Conservation (phyloP, 2,888 invertebrate genomes). For the Plebejus argus region DNA sequence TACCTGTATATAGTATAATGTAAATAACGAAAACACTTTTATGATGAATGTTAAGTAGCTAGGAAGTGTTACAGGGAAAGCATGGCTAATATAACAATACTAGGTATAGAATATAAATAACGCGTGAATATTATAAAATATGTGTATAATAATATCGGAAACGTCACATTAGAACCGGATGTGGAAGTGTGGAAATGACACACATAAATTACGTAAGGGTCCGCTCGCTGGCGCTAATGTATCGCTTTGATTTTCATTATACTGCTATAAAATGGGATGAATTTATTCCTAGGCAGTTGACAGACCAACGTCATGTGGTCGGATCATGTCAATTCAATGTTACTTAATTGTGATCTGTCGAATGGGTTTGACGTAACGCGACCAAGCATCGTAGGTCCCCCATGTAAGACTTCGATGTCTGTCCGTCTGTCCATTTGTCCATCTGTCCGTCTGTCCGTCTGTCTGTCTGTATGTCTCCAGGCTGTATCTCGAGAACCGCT, state of each 20-base stretch:
- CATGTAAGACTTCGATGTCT: no score
- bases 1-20: neutral
- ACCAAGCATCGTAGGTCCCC: no score
- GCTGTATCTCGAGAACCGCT: no score
- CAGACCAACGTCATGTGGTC: no score
- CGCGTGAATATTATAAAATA: neutral
- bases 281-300: no score
- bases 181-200: constrained; percentile 21
- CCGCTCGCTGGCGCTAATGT: neutral
- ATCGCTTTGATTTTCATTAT: constrained; percentile 10
- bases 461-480: no score
- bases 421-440: no score
- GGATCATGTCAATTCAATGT: no score
- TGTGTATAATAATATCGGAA: constrained; percentile 7
- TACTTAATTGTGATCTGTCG: no score
- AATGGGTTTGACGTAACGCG: neutral
- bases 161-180: constrained; percentile 21
- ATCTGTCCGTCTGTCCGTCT: no score
- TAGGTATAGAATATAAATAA: neutral
- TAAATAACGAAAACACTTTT: no score
- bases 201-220: constrained; percentile 15
- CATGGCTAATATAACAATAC: neutral
- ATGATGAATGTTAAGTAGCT: neutral
- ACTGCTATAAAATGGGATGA: neutral
- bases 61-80: neutral